Evolutionary conservation across 1,140 invertebrate genomes (phyloP).

Genomic region (Arctopsyche grandis): DNA sequence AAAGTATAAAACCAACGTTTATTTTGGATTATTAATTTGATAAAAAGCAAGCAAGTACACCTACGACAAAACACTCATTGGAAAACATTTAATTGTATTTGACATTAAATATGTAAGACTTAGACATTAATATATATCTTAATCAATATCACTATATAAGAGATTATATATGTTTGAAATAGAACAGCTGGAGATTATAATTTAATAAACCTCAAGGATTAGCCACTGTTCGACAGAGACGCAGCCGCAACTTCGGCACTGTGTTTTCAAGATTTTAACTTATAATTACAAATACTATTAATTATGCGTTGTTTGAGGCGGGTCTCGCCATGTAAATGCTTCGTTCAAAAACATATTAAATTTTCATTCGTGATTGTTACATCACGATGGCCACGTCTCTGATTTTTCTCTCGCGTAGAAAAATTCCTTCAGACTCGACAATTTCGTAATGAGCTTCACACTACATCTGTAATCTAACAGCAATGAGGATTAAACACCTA

Average conservation of each 20-base stretch:
- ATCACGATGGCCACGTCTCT: neutral
- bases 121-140: slow-evolving; percentile 49
- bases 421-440: slow-evolving; percentile 51
- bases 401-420: slow-evolving; percentile 21
- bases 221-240: neutral
- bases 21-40: slow-evolving; percentile 5
- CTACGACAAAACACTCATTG: slow-evolving; percentile 53
- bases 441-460: slow-evolving; percentile 16
- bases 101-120: slow-evolving; percentile 52
- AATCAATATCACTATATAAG: slow-evolving; percentile 50
- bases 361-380: neutral
- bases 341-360: neutral
- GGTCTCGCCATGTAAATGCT: neutral
- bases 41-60: slow-evolving; percentile 50
- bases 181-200: slow-evolving; percentile 50
- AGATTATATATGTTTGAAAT: slow-evolving; percentile 41
- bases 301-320: no score
- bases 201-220: slow-evolving; percentile 41
- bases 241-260: neutral
- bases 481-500: slow-evolving; percentile 47
- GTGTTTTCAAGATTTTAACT: no score
- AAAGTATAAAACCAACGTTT: no score
- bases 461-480: neutral
- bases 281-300: no score
- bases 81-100: slow-evolving; percentile 55